Conservation (phyloP, 2,113 vertebrate species). For the Charadrius vociferus region DNA sequence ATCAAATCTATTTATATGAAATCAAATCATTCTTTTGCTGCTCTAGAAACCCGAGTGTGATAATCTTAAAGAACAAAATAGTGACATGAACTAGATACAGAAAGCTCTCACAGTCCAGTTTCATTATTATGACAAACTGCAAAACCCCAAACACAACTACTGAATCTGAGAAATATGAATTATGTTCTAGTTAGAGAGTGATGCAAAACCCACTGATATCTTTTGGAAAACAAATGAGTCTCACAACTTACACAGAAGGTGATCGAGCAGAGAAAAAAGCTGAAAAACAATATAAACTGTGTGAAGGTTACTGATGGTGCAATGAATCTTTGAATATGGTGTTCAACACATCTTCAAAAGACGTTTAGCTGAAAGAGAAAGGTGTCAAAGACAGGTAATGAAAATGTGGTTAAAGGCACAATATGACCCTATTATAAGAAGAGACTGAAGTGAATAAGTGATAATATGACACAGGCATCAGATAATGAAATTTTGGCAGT, state of each 20-base stretch:
- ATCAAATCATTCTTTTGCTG: background rate
- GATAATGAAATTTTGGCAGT: constrained; percentile 27
- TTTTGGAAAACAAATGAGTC: background rate
- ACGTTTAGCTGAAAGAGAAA: constrained; percentile 27
- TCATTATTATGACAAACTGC: background rate
- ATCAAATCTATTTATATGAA: background rate
- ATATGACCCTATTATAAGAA: background rate
- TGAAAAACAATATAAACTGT: background rate
- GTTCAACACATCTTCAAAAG: background rate
- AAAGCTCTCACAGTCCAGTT: background rate
- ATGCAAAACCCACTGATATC: background rate
- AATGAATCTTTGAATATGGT: background rate
- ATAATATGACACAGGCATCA: constrained; percentile 21
- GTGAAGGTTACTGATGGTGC: background rate
- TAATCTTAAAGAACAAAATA: background rate
- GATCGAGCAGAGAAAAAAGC: background rate
- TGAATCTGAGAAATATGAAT: background rate
- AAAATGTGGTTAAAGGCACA: constrained; percentile 12
- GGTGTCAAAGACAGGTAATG: constrained; percentile 27
- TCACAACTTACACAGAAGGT: background rate
- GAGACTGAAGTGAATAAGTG: constrained; percentile 16
- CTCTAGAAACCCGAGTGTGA: background rate
- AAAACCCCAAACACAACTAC: background rate
- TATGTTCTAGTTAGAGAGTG: background rate
- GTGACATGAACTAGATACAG: background rate